These are phyloP conservation scores for Bombyx huttoni DNA, from an alignment of 2,888 invertebrate genomes.

Conservation along the genomic window DNA sequence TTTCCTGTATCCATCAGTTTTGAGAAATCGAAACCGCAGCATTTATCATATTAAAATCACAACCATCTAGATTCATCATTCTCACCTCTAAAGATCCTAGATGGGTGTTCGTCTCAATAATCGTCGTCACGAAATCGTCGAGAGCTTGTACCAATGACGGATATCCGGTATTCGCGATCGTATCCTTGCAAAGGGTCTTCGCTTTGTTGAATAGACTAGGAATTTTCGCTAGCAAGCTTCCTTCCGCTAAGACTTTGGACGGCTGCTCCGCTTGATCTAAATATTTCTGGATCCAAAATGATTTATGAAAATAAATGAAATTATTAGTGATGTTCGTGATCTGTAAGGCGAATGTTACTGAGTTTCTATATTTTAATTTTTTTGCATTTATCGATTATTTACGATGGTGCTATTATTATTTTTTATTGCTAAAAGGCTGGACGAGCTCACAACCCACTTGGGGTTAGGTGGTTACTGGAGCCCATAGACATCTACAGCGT, in stretches of 20 bases:
- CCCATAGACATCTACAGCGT: too few relatives aligned
- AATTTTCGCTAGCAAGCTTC: conserved; percentile 43
- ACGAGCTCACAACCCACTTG: too few relatives aligned
- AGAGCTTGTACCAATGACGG: conserved; percentile 74
- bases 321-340: too few relatives aligned
- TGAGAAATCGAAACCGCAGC: too few relatives aligned
- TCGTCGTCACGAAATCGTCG: conserved; percentile 76
- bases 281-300: conserved; percentile 39
- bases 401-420: too few relatives aligned
- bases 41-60: too few relatives aligned
- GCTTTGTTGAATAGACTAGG: conserved; percentile 72
- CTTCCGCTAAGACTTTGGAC: conserved; percentile 26
- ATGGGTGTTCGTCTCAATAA: conserved; percentile 78
- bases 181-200: conserved; percentile 75
- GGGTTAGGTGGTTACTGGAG: too few relatives aligned
- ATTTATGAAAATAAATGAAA: background rate
- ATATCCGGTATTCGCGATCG: conserved; percentile 71
- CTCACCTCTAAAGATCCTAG: conserved; percentile 74
- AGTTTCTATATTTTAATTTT: too few relatives aligned
- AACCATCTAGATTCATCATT: background rate
- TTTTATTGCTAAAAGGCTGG: too few relatives aligned
- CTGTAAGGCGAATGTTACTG: background rate
- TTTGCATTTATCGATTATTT: too few relatives aligned
- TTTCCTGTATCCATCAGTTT: too few relatives aligned
- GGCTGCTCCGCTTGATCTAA: conserved; percentile 46